Conservation (phyloP, 2,888 invertebrate genomes). For the Mycogona germanica region DNA sequence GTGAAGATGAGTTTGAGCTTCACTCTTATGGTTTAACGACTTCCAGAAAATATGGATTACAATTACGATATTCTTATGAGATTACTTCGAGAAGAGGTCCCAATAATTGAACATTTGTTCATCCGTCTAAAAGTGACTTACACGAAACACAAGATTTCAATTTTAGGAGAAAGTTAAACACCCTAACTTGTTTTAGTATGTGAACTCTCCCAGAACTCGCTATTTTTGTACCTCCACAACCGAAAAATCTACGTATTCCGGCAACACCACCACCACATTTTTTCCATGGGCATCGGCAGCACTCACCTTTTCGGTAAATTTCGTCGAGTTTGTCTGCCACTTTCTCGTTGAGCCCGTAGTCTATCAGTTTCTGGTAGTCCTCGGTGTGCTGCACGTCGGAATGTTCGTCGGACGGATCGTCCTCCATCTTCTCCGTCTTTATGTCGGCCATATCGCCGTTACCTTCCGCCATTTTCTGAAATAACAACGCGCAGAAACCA, state of each 20-base stretch:
- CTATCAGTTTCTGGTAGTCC: constrained; percentile 86
- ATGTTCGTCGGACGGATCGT: constrained; percentile 26
- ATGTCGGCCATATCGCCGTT: constrained; percentile 26
- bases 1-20: too few relatives aligned
- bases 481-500: neutral
- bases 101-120: too few relatives aligned
- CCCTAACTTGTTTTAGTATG: too few relatives aligned
- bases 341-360: constrained; percentile 91
- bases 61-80: too few relatives aligned
- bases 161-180: too few relatives aligned
- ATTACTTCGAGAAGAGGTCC: too few relatives aligned
- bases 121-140: too few relatives aligned
- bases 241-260: neutral
- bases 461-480: constrained; percentile 23
- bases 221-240: neutral
- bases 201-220: neutral
- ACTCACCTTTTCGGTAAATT: constrained; percentile 81
- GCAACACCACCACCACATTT: neutral
- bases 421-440: constrained; percentile 46
- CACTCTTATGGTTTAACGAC: too few relatives aligned
- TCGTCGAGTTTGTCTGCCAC: constrained; percentile 90
- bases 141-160: too few relatives aligned
- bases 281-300: neutral
- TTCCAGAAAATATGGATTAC: too few relatives aligned
- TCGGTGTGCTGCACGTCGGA: constrained; percentile 41